Evolutionary conservation across 2,888 invertebrate species (phyloP), one percentile per base, ranked within the genome.

Genomic region (Mimachlamys varia): DNA sequence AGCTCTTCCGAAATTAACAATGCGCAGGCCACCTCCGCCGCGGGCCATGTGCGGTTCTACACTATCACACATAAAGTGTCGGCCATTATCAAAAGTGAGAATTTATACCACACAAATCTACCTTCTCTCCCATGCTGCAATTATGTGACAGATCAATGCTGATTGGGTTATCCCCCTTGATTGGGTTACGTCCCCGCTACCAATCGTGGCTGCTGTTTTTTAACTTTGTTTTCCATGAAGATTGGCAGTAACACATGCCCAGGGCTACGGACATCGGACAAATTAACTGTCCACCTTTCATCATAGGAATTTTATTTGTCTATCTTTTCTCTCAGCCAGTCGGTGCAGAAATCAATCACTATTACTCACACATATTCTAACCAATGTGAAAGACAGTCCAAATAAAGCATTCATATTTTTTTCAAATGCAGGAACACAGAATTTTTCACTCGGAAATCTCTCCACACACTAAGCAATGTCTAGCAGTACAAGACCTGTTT

Each of bases 181-280:
- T 76, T 76, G 27, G 76, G 76, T 76, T 76, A 76, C 76, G 17
- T 76, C 76, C 62, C 76, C 27, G 76, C 76, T 33, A 76, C 76
- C 76, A 76, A 76, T 76, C 76, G 33, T 76, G 76, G 76, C 76
- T 76, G 76, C 76, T 27, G 33, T 76, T 76, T 76, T 76, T 76
- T 76, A 76, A 76, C 76, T 76, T 76, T 76, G 33, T 76, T 76
- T 76, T 76, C 76, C 33, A 15, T 76, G 76, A 76, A 76, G 27
- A 76, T 76, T 76, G 76, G 76, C 76, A 76, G 76, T 76, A 76
- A 76, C 76, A 76, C 76, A 76, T 76, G 76, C 76, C 76, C 76
- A 76, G 13, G 33, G 76, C 76, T 33, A 76, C 33, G 76, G n/a
- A 33, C 76, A 76, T 33, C 76, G 76, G 76, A 76, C 76, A 76